phyloP scores from a whole-genome alignment of 2,888 invertebrate genomes.

The Drosophila buzzatii region DNA sequence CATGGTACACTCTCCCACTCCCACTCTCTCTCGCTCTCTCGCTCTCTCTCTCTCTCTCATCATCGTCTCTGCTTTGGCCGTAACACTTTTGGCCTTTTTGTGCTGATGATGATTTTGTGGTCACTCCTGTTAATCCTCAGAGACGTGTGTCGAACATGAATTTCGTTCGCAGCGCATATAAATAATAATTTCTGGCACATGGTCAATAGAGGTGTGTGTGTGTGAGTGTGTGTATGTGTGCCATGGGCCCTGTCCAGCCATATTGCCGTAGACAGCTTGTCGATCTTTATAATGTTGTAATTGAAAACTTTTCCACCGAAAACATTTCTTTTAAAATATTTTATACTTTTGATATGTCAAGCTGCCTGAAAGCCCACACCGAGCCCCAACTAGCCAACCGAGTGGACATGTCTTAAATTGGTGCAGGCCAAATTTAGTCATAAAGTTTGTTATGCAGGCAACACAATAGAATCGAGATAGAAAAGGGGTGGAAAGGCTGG shows the following conservation, averaged over 20 bases:
- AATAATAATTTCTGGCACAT: constrained; percentile 82
- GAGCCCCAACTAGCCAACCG: constrained; percentile 11
- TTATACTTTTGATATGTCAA: constrained; percentile 79
- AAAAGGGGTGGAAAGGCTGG: not conserved
- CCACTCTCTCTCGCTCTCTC: not conserved
- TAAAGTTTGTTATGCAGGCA: constrained; percentile 35
- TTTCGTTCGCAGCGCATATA: constrained; percentile 82
- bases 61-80: constrained; percentile 41
- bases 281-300: constrained; percentile 85
- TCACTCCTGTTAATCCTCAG: constrained; percentile 84
- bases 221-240: constrained; percentile 17
- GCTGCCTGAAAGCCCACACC: constrained; percentile 65
- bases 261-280: constrained; percentile 84
- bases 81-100: constrained; percentile 64
- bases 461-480: constrained; percentile 13
- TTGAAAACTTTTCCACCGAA: constrained; percentile 79
- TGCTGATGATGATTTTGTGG: constrained; percentile 83
- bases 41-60: constrained; percentile 30
- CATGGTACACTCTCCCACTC: too few relatives aligned
- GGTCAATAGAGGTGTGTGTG: constrained; percentile 13
- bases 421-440: constrained; percentile 26
- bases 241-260: constrained; percentile 54
- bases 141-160: constrained; percentile 85
- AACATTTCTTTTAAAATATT: constrained; percentile 79
- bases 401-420: constrained; percentile 51